Percentiles rank a stretch among this genome's conserved stretches.
phyloP scores from a whole-genome alignment of 2,888 invertebrate genomes.

The Tolmerus cingulatus region DNA sequence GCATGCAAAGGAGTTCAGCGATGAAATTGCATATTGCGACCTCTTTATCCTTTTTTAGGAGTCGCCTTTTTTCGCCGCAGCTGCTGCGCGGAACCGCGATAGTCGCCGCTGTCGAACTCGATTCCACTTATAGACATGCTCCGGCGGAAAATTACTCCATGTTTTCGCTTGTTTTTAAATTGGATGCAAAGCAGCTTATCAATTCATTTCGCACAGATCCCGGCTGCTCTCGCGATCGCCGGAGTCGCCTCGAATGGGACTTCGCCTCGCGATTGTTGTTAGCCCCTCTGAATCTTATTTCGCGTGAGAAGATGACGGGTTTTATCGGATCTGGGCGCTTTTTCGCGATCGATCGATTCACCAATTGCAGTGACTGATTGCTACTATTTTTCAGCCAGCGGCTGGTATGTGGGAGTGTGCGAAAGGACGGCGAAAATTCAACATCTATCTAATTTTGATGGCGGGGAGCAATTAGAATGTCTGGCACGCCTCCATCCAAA shows the following conservation, averaged over 20 bases:
- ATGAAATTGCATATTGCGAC: slow-evolving; percentile 29
- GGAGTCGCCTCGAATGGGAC: neutral
- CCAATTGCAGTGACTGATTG: neutral
- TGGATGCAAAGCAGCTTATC: slow-evolving; percentile 22
- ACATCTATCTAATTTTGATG: neutral
- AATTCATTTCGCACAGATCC: slow-evolving; percentile 15
- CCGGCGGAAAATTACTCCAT: slow-evolving; percentile 5
- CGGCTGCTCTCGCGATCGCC: neutral
- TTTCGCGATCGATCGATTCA: neutral
- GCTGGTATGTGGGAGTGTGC: neutral
- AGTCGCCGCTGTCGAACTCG: neutral
- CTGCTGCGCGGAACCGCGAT: neutral
- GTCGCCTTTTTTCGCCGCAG: neutral
- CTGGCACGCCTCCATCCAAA: neutral
- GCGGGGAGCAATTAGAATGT: neutral
- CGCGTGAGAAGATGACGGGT: neutral
- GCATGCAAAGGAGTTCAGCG: slow-evolving; percentile 12
- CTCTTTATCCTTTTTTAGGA: slow-evolving; percentile 29
- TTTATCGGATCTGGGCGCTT: neutral
- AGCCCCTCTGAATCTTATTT: neutral
- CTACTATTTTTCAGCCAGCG: neutral
- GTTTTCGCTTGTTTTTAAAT: slow-evolving; percentile 14
- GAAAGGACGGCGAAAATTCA: neutral
- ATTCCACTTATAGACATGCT: neutral
- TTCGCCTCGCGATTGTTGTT: neutral